Conservation (phyloP, 2,888 invertebrate species). For the Plutella xylostella region DNA sequence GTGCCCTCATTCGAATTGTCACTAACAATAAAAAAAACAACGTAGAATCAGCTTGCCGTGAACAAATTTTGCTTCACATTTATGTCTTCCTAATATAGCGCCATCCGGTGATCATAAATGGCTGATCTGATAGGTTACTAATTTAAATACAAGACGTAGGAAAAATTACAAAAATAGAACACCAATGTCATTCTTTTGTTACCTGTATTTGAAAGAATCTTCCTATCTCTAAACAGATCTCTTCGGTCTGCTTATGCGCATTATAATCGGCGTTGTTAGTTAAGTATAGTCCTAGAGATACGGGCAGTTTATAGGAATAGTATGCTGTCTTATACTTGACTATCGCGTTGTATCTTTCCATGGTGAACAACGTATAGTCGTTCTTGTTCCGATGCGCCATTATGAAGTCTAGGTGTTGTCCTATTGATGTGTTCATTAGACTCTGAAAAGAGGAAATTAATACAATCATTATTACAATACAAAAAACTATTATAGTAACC, state of each 20-base stretch:
- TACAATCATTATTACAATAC: not conserved
- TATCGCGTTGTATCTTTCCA: constrained; percentile 85
- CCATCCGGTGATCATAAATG: no score
- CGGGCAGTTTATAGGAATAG: constrained; percentile 90
- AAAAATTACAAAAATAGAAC: no score
- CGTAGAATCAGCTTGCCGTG: no score
- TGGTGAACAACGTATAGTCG: constrained; percentile 72
- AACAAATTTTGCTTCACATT: no score
- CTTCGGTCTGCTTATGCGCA: constrained; percentile 78
- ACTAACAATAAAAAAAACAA: no score
- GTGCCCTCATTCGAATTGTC: no score
- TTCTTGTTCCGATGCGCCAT: constrained; percentile 59
- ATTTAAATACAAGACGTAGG: no score
- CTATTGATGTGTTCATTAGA: constrained; percentile 75
- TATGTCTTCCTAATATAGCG: no score
- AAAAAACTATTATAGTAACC: no score
- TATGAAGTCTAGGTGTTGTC: constrained; percentile 83
- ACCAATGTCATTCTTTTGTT: no score
- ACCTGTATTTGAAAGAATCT: constrained; percentile 8
- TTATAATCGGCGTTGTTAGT: constrained; percentile 76
- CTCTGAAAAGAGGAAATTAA: constrained; percentile 28
- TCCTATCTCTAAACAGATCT: constrained; percentile 81
- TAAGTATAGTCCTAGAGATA: constrained; percentile 85
- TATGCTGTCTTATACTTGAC: constrained; percentile 91
- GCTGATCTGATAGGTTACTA: no score